Evolutionary conservation across 2,888 invertebrate species (phyloP).

Genomic region (Coelopa pilipes): DNA sequence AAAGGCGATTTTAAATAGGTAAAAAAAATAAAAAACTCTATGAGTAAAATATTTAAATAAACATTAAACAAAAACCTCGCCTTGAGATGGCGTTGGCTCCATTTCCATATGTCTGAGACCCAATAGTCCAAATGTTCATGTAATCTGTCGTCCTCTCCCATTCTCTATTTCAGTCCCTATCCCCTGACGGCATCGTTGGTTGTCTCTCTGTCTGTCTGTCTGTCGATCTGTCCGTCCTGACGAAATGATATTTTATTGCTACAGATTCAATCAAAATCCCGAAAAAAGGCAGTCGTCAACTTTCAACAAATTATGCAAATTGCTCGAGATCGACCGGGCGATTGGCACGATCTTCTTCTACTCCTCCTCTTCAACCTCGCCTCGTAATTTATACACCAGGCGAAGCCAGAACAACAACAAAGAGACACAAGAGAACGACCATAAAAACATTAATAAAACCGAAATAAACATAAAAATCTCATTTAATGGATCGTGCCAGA

Average conservation of each 20-base stretch:
- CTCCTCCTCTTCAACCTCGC: neutral
- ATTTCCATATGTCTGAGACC: too few relatives aligned
- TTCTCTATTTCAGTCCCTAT: too few relatives aligned
- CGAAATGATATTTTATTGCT: constrained; percentile 44
- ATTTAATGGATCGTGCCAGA: constrained; percentile 29
- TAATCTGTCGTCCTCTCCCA: too few relatives aligned
- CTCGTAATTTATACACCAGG: neutral
- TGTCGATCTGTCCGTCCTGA: constrained; percentile 30
- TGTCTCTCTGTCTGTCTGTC: too few relatives aligned
- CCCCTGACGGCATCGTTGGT: too few relatives aligned
- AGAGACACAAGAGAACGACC: neutral
- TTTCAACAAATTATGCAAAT: constrained; percentile 47
- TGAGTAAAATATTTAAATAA: too few relatives aligned
- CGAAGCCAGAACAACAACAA: too few relatives aligned
- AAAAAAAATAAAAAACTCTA: too few relatives aligned
- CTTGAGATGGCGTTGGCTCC: too few relatives aligned
- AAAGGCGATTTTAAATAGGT: too few relatives aligned
- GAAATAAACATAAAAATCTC: constrained; percentile 24
- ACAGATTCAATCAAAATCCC: constrained; percentile 45
- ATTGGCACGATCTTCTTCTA: constrained; percentile 4
- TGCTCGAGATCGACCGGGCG: constrained; percentile 35
- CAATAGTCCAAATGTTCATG: too few relatives aligned
- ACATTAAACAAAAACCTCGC: too few relatives aligned
- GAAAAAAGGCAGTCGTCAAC: constrained; percentile 41
- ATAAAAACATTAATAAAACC: constrained; percentile 3